Base-by-base conservation (phyloP, 1,140 invertebrate species). In the Ceratosolen fusciceps region DNA sequence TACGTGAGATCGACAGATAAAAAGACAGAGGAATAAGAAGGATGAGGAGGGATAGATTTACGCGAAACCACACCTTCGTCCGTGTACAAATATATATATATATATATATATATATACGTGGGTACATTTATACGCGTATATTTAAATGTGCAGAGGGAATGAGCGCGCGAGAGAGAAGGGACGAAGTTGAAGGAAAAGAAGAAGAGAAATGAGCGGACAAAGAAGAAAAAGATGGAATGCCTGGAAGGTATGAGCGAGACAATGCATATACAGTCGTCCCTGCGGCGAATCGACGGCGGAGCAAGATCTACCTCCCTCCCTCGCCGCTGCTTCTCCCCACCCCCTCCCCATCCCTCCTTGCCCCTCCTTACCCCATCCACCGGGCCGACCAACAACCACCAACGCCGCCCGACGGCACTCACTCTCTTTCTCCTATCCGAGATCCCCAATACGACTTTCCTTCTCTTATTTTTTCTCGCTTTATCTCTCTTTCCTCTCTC, bases 251-350 rank as follows among this genome's bases (percentile, higher is more conserved):
- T 74, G 54, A 83, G 80, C 79, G 86, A 87, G 85, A 88, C 87
- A 88, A 88, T 88, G 86, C 85, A 85, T 83, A 81, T 81, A 71
- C 39, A 65, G 31, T 16, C 8, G 21, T 79, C 84, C 85, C 84
- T 82, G 73, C 56, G 81, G 86, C 84, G 47, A 65, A 81, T 82
- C 80, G 81, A 62, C 80, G 82, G 77, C 78, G 80, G 83, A 86
- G 85, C 85, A 84, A 85, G 82, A 84, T 62, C 56, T 65, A 79
- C 49, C 60, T 78, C 74, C 78, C 67, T 80, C 80, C 56, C 47
- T 60, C 58, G 58, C 72, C 74, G 62, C 24, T 70, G 75, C 74
- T n/a, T 37, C 43, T 68, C 52, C 43, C 67, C 56, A 58, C 68
- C n/a, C 21, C 12, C 19, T 56, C 7, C 29, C 21, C 26, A 21